These are phyloP conservation scores for Mastomys coucha DNA, from an alignment of 2,113 vertebrate species.

Conservation along the genomic window DNA sequence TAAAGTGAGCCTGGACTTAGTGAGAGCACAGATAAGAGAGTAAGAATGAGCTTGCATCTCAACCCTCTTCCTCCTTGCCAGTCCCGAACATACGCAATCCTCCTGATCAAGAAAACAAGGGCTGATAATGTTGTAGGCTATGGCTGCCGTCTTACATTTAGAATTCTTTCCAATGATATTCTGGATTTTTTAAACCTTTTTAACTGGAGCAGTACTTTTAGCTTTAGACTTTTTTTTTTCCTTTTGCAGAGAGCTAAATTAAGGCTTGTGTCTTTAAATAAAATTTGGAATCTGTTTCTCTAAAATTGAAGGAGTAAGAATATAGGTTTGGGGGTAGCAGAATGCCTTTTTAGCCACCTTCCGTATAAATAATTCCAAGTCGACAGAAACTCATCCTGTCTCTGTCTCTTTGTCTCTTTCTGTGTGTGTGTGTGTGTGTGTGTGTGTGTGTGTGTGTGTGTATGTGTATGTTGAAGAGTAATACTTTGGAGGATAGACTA, in stretches of 20 bases:
- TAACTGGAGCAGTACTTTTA: conserved; percentile 53
- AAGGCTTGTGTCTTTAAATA: conserved; percentile 68
- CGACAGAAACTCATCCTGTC: neutral
- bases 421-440: neutral
- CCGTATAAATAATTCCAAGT: conserved; percentile 16
- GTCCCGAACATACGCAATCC: neutral
- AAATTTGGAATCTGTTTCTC: conserved; percentile 68
- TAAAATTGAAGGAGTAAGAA: conserved; percentile 64
- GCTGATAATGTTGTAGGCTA: neutral
- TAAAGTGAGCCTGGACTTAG: neutral
- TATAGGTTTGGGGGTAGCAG: conserved; percentile 40
- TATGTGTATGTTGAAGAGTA: neutral
- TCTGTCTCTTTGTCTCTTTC: neutral
- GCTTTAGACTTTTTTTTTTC: neutral
- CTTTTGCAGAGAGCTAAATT: conserved; percentile 53
- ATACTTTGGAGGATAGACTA: neutral
- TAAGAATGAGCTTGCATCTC: neutral
- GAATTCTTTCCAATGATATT: conserved; percentile 45
- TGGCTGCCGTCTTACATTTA: neutral
- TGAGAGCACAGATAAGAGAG: neutral
- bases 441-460: neutral
- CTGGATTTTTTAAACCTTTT: conserved; percentile 54
- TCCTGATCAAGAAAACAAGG: neutral
- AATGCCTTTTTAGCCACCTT: conserved; percentile 45
- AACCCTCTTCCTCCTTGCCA: neutral